A percentile compares a stretch with the other conserved stretches of the same genome.
phyloP scores from a whole-genome alignment of 1,140 invertebrate species.

The Liolophura sinensis region DNA sequence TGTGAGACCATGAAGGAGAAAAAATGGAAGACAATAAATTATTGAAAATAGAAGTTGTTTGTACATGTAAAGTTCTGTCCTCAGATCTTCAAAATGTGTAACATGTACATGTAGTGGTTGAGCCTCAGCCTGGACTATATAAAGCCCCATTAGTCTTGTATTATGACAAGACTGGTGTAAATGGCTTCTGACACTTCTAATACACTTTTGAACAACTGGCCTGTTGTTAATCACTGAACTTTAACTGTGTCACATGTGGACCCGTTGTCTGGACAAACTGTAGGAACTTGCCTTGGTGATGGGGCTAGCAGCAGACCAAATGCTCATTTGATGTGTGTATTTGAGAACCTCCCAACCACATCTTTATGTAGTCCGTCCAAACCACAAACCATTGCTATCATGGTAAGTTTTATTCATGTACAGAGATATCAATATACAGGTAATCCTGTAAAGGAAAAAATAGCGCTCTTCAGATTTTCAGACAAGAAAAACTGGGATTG shows the following conservation, averaged over 20 bases:
- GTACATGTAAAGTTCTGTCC: too few species aligned
- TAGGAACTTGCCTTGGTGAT: slow-evolving; percentile 2
- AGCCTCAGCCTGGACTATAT: not conserved
- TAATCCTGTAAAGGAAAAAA: not conserved
- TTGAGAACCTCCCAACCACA: slow-evolving; percentile 17
- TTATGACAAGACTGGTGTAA: not conserved
- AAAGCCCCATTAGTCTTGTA: not conserved
- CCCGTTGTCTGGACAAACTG: slow-evolving; percentile 13
- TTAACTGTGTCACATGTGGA: slow-evolving; percentile 29
- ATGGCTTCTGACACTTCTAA: not conserved
- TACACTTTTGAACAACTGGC: not conserved
- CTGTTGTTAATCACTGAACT: not conserved
- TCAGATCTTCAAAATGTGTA: too few species aligned
- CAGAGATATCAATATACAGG: not conserved
- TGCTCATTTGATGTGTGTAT: slow-evolving; percentile 42
- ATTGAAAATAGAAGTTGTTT: too few species aligned
- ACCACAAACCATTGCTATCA: slow-evolving; percentile 27
- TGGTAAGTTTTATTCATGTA: slow-evolving; percentile 23
- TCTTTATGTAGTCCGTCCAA: not conserved
- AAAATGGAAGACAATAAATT: too few species aligned
- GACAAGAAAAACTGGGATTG: too few species aligned
- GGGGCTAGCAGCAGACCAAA: slow-evolving; percentile 8
- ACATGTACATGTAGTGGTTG: too few species aligned
- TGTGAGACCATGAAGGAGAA: too few species aligned
- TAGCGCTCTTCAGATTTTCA: not conserved